Base-by-base conservation (phyloP, 2,888 invertebrate species). In the Phalangium opilio region DNA sequence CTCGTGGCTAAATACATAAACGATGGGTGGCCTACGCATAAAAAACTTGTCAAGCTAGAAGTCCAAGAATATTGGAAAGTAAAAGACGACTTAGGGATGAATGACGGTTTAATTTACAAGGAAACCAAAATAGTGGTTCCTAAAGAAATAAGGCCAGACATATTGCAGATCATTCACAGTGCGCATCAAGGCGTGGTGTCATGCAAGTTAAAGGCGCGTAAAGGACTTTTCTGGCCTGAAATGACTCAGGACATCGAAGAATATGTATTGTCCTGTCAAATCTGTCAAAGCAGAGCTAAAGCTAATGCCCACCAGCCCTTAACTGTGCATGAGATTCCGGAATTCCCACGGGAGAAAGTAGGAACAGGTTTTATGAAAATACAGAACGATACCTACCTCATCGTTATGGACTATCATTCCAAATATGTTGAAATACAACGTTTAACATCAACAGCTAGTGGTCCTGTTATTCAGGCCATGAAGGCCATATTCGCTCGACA, bases 381-480 rank as follows among this genome's bases (percentile, higher is more conserved):
- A 4, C 2, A 15, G 2, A 34, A 18, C 34, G 18, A 19, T 7
- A 45, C 32, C 3, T 45, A 45, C 17, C n/a, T 45, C 10, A 18
- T 47, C 18, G n/a, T 47, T 4, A 36, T 42, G 12, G 47, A 47
- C 32, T 47, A 47, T 18, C 42, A 42, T 14, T 36, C 42, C 15
- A 48, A 48, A 14, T 48, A 39, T 40, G 35, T 44, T 33, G 44
- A 43, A 15, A n/a, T 39, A 10, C 40, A 44, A 34, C 21, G 19
- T 40, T 19, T 43, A 4, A 32, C 40, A 17, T 12, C 33, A 12
- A 43, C 34, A 33, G 34, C 36, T 14, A 7, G 17, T 15, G n/a
- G 20, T 7, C 27, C 47, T 12, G 42, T 48, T 11, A 48, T 48
- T 10, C 43, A 33, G 17, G 44, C 44, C 2, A 15, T 43, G 12